Evolutionary conservation across 1,140 invertebrate genomes (phyloP).

Genomic region (Psix sp.): DNA sequence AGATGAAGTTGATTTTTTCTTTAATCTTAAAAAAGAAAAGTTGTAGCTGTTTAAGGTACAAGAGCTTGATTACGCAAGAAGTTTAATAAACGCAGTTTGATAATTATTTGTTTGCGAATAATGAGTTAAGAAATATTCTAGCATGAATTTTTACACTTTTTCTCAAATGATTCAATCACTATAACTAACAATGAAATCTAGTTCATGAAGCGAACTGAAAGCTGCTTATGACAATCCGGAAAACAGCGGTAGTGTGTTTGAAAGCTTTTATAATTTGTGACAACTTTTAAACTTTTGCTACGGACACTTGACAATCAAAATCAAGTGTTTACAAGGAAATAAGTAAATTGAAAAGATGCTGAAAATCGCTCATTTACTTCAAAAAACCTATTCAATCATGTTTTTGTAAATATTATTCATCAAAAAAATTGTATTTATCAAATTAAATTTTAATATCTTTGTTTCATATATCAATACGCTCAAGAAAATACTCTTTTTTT

Average conservation of each 20-base stretch:
- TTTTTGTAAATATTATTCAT: background rate
- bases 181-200: conserved; percentile 8
- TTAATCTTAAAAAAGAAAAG: conserved; percentile 7
- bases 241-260: background rate
- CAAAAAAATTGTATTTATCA: too few relatives aligned
- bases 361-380: too few relatives aligned
- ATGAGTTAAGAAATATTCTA: background rate
- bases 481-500: too few relatives aligned
- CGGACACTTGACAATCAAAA: background rate
- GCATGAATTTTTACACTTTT: background rate
- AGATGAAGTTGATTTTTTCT: conserved; percentile 16
- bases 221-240: conserved; percentile 7
- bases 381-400: background rate
- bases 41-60: background rate
- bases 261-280: conserved; percentile 7
- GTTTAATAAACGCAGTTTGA: background rate
- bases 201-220: conserved; percentile 1
- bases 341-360: background rate
- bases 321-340: background rate
- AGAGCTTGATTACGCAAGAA: background rate
- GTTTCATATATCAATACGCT: too few relatives aligned
- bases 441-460: too few relatives aligned
- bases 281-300: conserved; percentile 7
- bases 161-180: background rate
- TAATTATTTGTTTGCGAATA: background rate